These are phyloP conservation scores for Lordiphosa andalusiaca DNA, from an alignment of 2,888 invertebrate species.

Conservation along the genomic window DNA sequence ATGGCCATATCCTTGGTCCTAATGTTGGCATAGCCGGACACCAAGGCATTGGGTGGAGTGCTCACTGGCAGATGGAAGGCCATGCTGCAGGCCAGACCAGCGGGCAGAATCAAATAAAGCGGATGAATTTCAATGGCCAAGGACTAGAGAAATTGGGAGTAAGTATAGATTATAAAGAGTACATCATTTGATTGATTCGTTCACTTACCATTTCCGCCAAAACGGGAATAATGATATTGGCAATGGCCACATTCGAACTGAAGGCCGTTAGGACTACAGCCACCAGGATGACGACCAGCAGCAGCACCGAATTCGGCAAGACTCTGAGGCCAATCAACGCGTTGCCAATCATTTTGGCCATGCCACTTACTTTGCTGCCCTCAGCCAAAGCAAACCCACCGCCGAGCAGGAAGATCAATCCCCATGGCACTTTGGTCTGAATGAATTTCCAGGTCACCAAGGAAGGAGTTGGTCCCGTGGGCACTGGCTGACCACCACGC, in stretches of 20 bases:
- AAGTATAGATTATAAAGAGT: neutral
- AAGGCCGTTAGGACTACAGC: conserved; percentile 92
- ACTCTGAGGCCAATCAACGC: conserved; percentile 85
- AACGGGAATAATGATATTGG: conserved; percentile 92
- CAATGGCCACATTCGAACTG: conserved; percentile 94
- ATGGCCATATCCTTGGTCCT: conserved; percentile 89
- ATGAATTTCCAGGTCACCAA: conserved; percentile 92
- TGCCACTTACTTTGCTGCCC: conserved; percentile 89
- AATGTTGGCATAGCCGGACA: conserved; percentile 90
- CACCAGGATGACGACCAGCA: conserved; percentile 88
- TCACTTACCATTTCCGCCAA: conserved; percentile 86
- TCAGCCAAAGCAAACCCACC: conserved; percentile 96
- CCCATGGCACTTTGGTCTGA: conserved; percentile 94
- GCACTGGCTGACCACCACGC: conserved; percentile 72
- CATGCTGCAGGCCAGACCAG: conserved; percentile 93
- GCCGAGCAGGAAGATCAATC: conserved; percentile 91
- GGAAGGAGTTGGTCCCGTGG: conserved; percentile 85
- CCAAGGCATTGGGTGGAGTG: conserved; percentile 97
- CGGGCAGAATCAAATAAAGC: conserved; percentile 93
- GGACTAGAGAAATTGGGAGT: conserved; percentile 81
- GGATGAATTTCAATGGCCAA: conserved; percentile 89
- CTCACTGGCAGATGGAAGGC: conserved; percentile 97
- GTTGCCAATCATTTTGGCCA: conserved; percentile 88
- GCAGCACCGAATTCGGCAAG: conserved; percentile 84
- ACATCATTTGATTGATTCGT: neutral